Evolutionary conservation across 2,113 vertebrate species (phyloP), one percentile per base, ranked within the genome.

Genomic region (Planiliza haematocheilus): DNA sequence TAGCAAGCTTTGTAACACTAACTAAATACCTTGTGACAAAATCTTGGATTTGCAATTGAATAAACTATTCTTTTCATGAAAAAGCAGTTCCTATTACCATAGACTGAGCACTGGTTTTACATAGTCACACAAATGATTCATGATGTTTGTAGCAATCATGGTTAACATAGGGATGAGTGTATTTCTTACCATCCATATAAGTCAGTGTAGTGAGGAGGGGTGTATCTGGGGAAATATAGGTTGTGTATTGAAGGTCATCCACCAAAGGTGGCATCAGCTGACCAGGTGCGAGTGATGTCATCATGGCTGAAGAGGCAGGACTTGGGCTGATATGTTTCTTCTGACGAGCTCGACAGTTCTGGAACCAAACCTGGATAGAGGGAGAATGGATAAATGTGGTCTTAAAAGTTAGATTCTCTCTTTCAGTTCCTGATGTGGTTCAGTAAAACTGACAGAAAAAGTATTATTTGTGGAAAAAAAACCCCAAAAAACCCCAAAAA

Each of bases 261-360:
- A 97, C 82, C 90, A 97, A 90, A 11, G 97, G 95, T 8, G 96
- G 95, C 17, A 96, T 96, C 75, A 98, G 91, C 73, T 95, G 93
- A 84, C 94, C 94, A 24, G 95, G 90, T 39, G 94, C 92, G 13
- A 96, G 91, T 4, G 95, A 93, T 1, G 95, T 93, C 81, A 93
- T 83, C 4, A 95, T 93, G 52, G 93, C 79, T 1, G 93, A 86
- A 12, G 95, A 94, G 5, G 92, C 91, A 70, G 94, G 94, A 65
- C 94, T 95, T 24, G 97, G 96, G 62, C 92, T 95, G 68, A 98
- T 94, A 0, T 99, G 96, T 82, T 99, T 99, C 94, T 99, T 99
- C 56, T 99, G 98, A 79, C 97, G 97, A 5, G 98, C 97, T 89
- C 98, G 92, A 79, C 98, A 99, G 78, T 99, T 99, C 83, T 99